phyloP scores from a whole-genome alignment of 2,113 vertebrate species.

The Felis chaus region DNA sequence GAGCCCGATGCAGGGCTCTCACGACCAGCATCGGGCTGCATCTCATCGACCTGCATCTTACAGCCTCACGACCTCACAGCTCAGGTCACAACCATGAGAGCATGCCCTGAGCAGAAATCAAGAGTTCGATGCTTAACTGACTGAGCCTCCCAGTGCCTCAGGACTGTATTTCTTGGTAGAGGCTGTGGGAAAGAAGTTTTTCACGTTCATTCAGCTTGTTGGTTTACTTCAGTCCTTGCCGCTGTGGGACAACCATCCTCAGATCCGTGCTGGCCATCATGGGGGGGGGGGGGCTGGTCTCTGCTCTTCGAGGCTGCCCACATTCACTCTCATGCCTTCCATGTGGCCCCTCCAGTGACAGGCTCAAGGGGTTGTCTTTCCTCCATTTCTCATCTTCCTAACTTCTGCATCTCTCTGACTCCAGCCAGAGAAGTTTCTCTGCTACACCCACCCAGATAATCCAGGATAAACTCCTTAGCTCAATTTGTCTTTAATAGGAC shows the following conservation, averaged over 20 bases:
- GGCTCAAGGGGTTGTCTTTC: neutral
- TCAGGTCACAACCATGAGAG: too few relatives aligned
- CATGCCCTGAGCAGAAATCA: too few relatives aligned
- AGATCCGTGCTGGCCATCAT: fast-evolving
- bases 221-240: neutral
- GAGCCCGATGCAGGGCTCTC: too few relatives aligned
- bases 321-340: neutral
- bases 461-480: neutral
- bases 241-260: neutral
- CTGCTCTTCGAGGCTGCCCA: neutral
- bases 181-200: neutral
- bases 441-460: neutral
- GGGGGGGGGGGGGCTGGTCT: neutral
- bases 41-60: too few relatives aligned
- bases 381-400: neutral
- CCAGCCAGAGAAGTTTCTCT: neutral
- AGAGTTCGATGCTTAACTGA: too few relatives aligned
- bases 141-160: too few relatives aligned
- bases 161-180: neutral
- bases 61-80: too few relatives aligned
- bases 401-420: neutral
- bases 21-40: too few relatives aligned
- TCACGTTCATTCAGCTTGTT: neutral
- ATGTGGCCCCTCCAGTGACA: neutral
- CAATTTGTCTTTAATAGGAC: neutral